phyloP scores from a whole-genome alignment of 2,113 vertebrate genomes.

The Semnopithecus entellus region DNA sequence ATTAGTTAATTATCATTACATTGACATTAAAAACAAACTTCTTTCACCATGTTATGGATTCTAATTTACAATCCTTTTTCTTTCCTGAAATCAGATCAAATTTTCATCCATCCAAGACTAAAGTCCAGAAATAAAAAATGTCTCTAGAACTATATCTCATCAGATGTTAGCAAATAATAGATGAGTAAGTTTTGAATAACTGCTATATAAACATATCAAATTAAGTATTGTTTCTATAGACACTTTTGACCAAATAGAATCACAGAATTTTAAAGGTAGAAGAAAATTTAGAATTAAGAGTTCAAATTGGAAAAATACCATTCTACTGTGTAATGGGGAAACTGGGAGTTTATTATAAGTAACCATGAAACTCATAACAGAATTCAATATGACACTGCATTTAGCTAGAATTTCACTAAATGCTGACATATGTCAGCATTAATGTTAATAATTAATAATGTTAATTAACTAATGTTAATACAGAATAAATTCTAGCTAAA shows the following conservation, averaged over 20 bases:
- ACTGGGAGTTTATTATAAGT: background rate
- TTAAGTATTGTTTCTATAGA: background rate
- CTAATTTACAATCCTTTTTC: background rate
- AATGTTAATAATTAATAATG: too few relatives aligned
- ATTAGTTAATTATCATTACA: background rate
- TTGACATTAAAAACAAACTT: slow-evolving; percentile 27
- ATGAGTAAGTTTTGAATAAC: background rate
- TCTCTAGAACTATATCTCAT: background rate
- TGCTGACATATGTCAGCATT: background rate
- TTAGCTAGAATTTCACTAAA: background rate
- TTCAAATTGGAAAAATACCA: background rate
- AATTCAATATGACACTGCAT: background rate
- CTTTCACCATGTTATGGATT: background rate
- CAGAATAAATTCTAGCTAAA: too few relatives aligned
- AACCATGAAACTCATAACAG: slow-evolving; percentile 24
- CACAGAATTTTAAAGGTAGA: slow-evolving; percentile 24
- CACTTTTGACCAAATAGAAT: background rate
- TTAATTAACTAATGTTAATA: too few relatives aligned
- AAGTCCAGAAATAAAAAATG: background rate
- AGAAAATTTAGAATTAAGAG: background rate
- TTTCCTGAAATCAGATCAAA: background rate
- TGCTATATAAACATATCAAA: background rate
- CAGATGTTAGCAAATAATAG: background rate
- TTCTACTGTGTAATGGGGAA: background rate
- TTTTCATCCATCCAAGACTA: slow-evolving; percentile 17